phyloP scores from a whole-genome alignment of 2,797 vertebrate genomes.

The Tragelaphus eurycerus region DNA sequence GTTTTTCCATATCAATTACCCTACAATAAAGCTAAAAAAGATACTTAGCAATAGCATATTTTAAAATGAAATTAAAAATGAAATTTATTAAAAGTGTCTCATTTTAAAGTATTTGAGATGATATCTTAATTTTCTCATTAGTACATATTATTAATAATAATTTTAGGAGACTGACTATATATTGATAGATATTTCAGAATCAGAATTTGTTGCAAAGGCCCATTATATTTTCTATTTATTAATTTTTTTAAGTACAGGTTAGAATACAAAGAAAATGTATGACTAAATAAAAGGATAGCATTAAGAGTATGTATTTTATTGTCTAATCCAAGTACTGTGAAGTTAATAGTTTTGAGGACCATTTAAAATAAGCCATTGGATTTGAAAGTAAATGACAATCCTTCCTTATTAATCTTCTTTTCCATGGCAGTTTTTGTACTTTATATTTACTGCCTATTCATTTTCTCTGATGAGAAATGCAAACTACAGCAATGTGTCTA shows the following conservation, averaged over 20 bases:
- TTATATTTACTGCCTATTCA: constrained; percentile 72
- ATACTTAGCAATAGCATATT: background rate
- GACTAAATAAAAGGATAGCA: background rate
- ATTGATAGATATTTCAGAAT: background rate
- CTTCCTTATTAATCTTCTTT: constrained; percentile 59
- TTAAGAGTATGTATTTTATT: background rate
- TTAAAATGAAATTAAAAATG: background rate
- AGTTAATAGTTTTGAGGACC: background rate
- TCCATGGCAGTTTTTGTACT: constrained; percentile 54
- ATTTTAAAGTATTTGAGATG: background rate
- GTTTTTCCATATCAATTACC: background rate
- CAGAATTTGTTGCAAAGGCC: background rate
- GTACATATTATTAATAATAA: background rate
- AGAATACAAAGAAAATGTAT: background rate
- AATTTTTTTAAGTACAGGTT: background rate
- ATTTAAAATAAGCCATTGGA: constrained; percentile 27
- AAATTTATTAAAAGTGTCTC: background rate
- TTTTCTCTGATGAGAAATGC: constrained; percentile 72
- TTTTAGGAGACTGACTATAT: background rate
- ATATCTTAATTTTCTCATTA: background rate
- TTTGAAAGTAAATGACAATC: constrained; percentile 62
- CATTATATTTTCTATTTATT: background rate
- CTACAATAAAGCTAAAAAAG: background rate
- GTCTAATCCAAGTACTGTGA: background rate
- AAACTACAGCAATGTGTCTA: constrained; percentile 68